Percentiles rank a stretch among this genome's conserved stretches.
Conservation (phyloP, 2,113 vertebrate genomes). For the Neoarius graeffei region DNA sequence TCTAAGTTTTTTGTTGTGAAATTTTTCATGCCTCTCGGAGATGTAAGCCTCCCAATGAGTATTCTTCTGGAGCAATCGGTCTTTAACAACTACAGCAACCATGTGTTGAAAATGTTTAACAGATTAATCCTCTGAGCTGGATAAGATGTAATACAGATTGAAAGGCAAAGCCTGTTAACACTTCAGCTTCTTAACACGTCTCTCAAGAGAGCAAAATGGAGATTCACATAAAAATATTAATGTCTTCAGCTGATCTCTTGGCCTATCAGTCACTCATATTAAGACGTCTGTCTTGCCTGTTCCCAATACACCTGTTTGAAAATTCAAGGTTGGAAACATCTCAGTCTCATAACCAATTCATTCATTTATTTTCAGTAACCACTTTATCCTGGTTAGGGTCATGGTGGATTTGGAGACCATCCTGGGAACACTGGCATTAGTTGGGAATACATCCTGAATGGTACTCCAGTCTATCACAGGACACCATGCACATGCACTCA, state of each 20-base stretch:
- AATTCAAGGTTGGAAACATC: background rate
- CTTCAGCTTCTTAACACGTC: background rate
- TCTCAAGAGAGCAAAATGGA: background rate
- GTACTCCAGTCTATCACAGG: background rate
- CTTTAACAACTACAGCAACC: background rate
- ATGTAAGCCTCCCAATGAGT: conserved; percentile 1
- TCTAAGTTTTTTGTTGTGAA: background rate
- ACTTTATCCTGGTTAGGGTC: background rate
- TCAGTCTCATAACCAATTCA: background rate
- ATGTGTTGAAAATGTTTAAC: background rate
- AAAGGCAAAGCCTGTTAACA: background rate
- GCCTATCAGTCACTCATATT: background rate
- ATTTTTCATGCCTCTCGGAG: background rate
- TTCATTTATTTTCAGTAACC: background rate
- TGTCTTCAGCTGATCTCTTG: background rate
- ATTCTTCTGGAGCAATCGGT: background rate
- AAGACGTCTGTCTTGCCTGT: background rate
- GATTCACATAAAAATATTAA: background rate
- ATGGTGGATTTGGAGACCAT: background rate
- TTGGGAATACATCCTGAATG: background rate
- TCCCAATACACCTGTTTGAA: background rate
- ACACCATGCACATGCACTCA: background rate
- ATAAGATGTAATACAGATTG: background rate
- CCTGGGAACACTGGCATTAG: background rate
- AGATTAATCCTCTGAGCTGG: background rate